Conservation (phyloP, 2,797 vertebrate genomes). For the Xenentodon cancila region DNA sequence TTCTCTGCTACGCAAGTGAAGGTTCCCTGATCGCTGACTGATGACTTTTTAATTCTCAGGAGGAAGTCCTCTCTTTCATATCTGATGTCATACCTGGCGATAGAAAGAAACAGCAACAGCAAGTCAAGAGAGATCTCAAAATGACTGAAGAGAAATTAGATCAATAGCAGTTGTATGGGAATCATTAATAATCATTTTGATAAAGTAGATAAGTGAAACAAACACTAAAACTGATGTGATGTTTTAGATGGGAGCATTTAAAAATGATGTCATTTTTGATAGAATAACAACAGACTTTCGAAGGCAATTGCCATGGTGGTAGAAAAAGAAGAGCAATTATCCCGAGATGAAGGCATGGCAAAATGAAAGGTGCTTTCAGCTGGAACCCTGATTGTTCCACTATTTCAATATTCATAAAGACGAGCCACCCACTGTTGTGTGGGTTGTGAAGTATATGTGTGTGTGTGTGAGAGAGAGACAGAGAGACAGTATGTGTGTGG, state of each 20-base stretch:
- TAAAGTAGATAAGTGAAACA: constrained; percentile 32
- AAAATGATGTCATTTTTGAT: constrained; percentile 60
- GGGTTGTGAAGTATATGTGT: constrained; percentile 38
- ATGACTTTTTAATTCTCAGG: constrained; percentile 91
- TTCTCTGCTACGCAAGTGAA: constrained; percentile 94
- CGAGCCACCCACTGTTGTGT: constrained; percentile 73
- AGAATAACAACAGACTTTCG: constrained; percentile 67
- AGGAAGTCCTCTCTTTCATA: constrained; percentile 91
- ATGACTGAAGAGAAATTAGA: constrained; percentile 15
- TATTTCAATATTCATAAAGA: constrained; percentile 85
- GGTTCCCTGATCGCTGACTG: constrained; percentile 89
- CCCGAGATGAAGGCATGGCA: constrained; percentile 76
- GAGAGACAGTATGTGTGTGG: constrained; percentile 17
- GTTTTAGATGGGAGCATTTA: constrained; percentile 50
- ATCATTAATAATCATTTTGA: constrained; percentile 6
- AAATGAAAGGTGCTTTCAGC: constrained; percentile 83
- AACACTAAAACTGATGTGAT: constrained; percentile 37
- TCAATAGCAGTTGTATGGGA: constrained; percentile 2
- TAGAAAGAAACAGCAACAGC: constrained; percentile 19
- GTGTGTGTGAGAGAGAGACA: constrained; percentile 30
- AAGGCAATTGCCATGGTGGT: constrained; percentile 66
- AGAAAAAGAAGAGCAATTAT: constrained; percentile 77
- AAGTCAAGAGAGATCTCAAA: constrained; percentile 3
- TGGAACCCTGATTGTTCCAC: constrained; percentile 79
- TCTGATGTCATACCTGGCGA: constrained; percentile 91